These are phyloP conservation scores for Polyommatus icarus DNA, from an alignment of 2,888 invertebrate species.

Conservation along the genomic window DNA sequence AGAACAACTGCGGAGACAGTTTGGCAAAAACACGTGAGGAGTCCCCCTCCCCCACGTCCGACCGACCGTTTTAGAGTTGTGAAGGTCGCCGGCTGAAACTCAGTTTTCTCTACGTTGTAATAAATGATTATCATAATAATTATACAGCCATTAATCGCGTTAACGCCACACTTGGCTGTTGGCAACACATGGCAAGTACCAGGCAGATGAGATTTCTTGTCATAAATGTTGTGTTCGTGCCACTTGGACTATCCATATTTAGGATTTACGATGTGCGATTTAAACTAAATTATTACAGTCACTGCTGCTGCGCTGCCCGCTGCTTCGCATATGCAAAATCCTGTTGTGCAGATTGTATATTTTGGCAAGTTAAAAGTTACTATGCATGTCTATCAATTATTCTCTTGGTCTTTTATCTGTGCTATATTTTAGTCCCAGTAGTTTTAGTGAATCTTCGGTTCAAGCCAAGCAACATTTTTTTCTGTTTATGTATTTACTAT, in stretches of 20 bases:
- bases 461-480: no score
- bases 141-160: not conserved
- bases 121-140: conserved; percentile 11
- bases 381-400: no score
- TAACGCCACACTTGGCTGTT: not conserved
- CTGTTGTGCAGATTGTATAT: no score
- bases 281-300: not conserved
- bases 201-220: not conserved
- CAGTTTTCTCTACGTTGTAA: not conserved
- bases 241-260: not conserved
- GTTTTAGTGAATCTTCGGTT: no score
- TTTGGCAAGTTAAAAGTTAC: no score
- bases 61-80: conserved; percentile 11
- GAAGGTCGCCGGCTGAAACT: conserved; percentile 1
- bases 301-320: not conserved
- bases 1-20: conserved; percentile 15
- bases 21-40: conserved; percentile 20
- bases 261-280: not conserved
- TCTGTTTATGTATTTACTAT: no score
- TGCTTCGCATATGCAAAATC: not conserved
- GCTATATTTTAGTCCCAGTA: no score
- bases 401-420: no score
- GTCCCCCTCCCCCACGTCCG: not conserved
- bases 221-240: not conserved
- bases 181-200: not conserved